These are phyloP conservation scores for Himalopsyche phryganea DNA, from an alignment of 1,140 invertebrate species.

Conservation along the genomic window DNA sequence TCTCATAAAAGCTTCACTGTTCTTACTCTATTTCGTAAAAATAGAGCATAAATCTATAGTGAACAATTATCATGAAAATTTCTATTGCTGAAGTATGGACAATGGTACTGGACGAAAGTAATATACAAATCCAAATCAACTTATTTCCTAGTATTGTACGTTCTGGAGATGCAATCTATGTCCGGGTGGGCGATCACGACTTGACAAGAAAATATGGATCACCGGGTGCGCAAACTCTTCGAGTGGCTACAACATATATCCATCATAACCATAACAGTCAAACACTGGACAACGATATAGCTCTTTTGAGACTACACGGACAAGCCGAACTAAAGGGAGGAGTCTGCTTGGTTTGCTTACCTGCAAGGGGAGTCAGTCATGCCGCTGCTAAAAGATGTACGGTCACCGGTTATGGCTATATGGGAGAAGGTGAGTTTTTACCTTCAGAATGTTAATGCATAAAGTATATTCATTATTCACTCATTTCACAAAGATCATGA, in stretches of 20 bases:
- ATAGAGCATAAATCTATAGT: too few species aligned
- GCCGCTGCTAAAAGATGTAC: constrained; percentile 85
- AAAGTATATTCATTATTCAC: too few species aligned
- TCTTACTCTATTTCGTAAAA: too few species aligned
- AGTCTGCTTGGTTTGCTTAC: constrained; percentile 78
- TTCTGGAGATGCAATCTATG: constrained; percentile 86
- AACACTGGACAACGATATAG: constrained; percentile 94
- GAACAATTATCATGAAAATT: too few species aligned
- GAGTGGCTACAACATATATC: constrained; percentile 89
- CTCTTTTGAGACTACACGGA: constrained; percentile 84
- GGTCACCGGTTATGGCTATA: constrained; percentile 91
- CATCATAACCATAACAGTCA: constrained; percentile 96
- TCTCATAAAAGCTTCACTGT: too few species aligned
- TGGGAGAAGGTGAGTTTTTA: constrained; percentile 76
- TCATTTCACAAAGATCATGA: too few species aligned
- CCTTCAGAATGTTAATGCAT: too few species aligned
- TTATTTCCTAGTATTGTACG: constrained; percentile 72
- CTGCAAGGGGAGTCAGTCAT: constrained; percentile 79
- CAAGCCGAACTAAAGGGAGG: constrained; percentile 84
- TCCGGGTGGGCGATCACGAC: constrained; percentile 91
- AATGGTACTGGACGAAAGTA: too few species aligned
- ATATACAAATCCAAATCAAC: too few species aligned
- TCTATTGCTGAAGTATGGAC: too few species aligned
- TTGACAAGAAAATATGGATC: constrained; percentile 82
- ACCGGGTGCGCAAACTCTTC: constrained; percentile 81